Conservation (phyloP, 2,888 invertebrate genomes). For the Lepidocyrtoides sp. region DNA sequence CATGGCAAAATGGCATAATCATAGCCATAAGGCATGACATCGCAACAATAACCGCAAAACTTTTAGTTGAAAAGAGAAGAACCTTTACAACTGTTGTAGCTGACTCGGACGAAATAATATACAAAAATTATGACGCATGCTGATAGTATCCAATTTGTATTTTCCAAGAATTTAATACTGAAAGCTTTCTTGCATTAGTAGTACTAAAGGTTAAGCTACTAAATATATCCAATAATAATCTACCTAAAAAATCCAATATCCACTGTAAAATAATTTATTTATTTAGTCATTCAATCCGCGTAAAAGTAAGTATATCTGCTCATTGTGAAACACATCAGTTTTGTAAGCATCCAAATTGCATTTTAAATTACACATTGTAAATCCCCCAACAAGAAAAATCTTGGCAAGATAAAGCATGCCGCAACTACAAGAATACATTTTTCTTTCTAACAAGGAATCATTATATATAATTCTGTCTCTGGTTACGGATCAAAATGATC, state of each 20-base stretch:
- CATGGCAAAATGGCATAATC: neutral
- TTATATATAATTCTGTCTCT: neutral
- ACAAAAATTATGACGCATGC: too few relatives aligned
- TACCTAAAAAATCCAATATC: neutral
- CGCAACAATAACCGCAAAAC: neutral
- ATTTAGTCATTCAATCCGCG: slow-evolving; percentile 19
- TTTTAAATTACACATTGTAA: slow-evolving; percentile 28
- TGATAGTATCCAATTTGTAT: too few relatives aligned
- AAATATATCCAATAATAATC: neutral
- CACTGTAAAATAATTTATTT: slow-evolving; percentile 4
- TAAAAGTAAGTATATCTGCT: neutral
- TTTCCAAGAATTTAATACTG: neutral
- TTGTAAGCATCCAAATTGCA: slow-evolving; percentile 2
- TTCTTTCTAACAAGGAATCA: neutral
- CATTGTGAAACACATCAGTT: neutral
- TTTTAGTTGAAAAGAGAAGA: too few relatives aligned
- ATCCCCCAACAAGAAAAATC: neutral
- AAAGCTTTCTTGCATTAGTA: neutral
- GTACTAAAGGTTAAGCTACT: too few relatives aligned
- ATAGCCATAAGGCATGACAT: slow-evolving; percentile 14
- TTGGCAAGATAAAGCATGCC: slow-evolving; percentile 23
- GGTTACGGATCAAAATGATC: slow-evolving; percentile 24
- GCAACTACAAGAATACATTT: neutral
- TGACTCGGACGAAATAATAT: too few relatives aligned
- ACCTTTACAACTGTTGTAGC: neutral